Evolutionary conservation across 1,140 invertebrate genomes (phyloP), one percentile per base, ranked within the genome.

Genomic region (Diuraphis noxia): DNA sequence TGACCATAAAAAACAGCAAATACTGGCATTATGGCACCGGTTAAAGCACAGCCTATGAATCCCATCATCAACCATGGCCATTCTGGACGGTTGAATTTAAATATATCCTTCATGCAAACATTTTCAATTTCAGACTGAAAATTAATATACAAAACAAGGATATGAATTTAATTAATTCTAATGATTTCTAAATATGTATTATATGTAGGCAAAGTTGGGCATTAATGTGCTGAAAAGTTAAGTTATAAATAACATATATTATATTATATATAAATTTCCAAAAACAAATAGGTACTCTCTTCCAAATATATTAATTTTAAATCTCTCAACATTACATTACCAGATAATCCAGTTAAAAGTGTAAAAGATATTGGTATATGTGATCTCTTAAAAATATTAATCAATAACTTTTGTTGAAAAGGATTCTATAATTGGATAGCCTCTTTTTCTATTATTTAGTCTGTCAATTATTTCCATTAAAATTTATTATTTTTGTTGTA

Each of bases 1-100:
- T 97, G 96, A 88, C 97, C 96, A 92, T 98, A 96, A 38, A 98
- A 94, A 86, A 98, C 94, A 1, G 97, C 96, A 93, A 97, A 97
- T 0, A 96, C 93, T 3, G 97, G 97, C 94, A 97, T 96, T 79
- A 96, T 95, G 87, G 95, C 95, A 10, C 97, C 97, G 92, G 95
- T 96, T 23, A 97, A 93, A 0, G 96, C 92, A 0, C 97, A 96
- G 21, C 95, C 95, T 2, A 97, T 88, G 92, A 96, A 95, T 9
- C 96, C 97, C 1, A 96, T 91, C 8, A 95, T 92, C n/a, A 98
- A 95, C 38, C 95, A 95, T 34, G 94, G 94, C 96, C 96, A 97
- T 94, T 98, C 97, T 0, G 96, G 95, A 25, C 93, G 93, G 93
- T 97, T 98, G 49, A 97, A 93, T 92, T 94, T 94, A 21, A 97